Percentiles rank a stretch among this genome's conserved stretches.
Conservation (phyloP, 2,797 vertebrate genomes). For the Notolepis coatsorum region DNA sequence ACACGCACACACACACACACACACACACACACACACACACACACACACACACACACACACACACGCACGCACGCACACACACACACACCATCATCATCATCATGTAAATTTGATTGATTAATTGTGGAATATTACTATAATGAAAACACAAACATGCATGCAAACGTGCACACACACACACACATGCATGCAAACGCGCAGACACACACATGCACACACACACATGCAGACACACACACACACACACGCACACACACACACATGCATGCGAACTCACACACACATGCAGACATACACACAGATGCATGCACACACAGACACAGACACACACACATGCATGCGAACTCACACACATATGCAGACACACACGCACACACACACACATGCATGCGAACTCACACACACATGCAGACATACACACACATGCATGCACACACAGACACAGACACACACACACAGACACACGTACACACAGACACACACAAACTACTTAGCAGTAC, state of each 20-base stretch:
- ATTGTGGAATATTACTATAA: background rate
- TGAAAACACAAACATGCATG: background rate
- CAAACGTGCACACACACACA: background rate
- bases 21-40: background rate
- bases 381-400: background rate
- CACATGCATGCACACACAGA: conserved; percentile 1
- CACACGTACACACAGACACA: conserved; percentile 4
- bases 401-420: background rate
- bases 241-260: conserved; percentile 1
- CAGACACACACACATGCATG: background rate
- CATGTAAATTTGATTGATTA: background rate
- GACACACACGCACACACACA: conserved; percentile 7
- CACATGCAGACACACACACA: background rate
- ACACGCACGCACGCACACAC: background rate
- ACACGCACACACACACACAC: background rate
- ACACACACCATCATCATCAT: conserved; percentile 1
- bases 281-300: background rate
- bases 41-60: background rate
- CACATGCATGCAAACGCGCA: background rate
- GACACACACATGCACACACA: conserved; percentile 5
- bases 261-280: background rate
- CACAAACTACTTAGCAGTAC: conserved; percentile 75
- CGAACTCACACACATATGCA: background rate
- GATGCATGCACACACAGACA: conserved; percentile 5
- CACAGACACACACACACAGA: conserved; percentile 12